Evolutionary conservation across 92 coral and sea anemone genomes (phyloP).

Genomic region (Bergia sp.): DNA sequence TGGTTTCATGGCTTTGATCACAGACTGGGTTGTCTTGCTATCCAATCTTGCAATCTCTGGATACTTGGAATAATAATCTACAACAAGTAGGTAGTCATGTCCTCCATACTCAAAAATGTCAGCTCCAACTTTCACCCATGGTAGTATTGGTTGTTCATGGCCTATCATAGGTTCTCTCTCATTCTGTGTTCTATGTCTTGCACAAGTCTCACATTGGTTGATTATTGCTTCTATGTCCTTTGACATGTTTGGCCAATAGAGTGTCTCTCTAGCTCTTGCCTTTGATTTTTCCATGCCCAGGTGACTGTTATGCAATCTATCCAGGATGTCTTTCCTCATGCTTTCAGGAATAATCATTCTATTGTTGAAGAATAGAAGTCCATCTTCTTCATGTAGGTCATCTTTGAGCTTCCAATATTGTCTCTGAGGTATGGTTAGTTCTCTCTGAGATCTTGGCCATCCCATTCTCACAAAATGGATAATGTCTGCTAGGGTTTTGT

Average conservation of each 20-base stretch:
- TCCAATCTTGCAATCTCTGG: not conserved
- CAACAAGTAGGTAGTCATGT: not conserved
- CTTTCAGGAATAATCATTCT: not conserved
- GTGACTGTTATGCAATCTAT: not conserved
- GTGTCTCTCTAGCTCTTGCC: not conserved
- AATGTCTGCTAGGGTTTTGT: not conserved
- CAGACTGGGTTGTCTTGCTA: not conserved
- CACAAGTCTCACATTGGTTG: not conserved
- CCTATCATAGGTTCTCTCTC: not conserved
- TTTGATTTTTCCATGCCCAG: not conserved
- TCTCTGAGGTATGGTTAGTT: not conserved
- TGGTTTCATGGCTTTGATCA: not conserved
- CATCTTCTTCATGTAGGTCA: not conserved
- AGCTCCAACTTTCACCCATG: not conserved
- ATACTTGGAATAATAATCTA: not conserved
- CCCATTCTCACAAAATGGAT: not conserved
- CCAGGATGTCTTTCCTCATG: not conserved
- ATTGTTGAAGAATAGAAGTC: not conserved
- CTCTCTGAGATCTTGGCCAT: not conserved
- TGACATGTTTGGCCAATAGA: not conserved
- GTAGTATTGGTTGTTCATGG: not conserved
- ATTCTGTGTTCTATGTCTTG: not conserved
- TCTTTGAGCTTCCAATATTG: not conserved
- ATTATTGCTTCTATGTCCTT: not conserved
- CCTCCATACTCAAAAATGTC: not conserved